Base-by-base conservation (phyloP, 2,113 vertebrate genomes). In the Marcusenius ussheri region DNA sequence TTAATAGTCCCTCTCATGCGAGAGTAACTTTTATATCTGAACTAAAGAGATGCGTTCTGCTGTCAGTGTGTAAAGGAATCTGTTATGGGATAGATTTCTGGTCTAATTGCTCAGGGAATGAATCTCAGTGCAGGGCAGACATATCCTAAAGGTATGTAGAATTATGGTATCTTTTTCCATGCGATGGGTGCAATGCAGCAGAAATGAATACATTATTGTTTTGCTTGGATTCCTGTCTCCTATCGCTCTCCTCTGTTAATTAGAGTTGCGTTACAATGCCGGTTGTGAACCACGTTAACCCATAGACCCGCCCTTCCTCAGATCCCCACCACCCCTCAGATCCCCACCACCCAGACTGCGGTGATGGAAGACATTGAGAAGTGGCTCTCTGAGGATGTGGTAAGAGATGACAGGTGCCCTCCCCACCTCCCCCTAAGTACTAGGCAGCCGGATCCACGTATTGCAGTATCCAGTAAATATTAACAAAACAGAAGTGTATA, bases 331-430 rank as follows among this genome's bases (percentile, higher is more conserved):
- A 89, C 83, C 0, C 39, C 21, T 80, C 50, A 96, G 95, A 91
- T 91, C 84, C 66, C 89, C 1, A 46, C 93, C 58, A 89, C 83
- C 0, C 93, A 92, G 83, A 94, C 86, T 77, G 56, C 93, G 45
- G 15, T 86, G 58, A 91, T 95, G 92, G 94, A 91, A 4, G 93
- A 96, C 13, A 92, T 94, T 87, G 95, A 96, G 89, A 92, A 83
- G 66, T 96, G 94, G 95, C 89, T 95, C 15, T 92, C 94, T 42
- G 70, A 83, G 70, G 94, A 96, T 87, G 56, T 89, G 95, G 96
- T 96, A 92, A 94, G 93, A 90, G 0, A 17, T 35, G 24, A 15
- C n/a, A 6, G 27, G 21, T 42, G 5, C 8, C 45, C 21, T 7
- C 42, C 21, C 27, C 31, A 8, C 5, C 45, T 7, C 42, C 58